Evolutionary conservation across 2,797 vertebrate species (phyloP).

Genomic region (Hafferia zeledoni): DNA sequence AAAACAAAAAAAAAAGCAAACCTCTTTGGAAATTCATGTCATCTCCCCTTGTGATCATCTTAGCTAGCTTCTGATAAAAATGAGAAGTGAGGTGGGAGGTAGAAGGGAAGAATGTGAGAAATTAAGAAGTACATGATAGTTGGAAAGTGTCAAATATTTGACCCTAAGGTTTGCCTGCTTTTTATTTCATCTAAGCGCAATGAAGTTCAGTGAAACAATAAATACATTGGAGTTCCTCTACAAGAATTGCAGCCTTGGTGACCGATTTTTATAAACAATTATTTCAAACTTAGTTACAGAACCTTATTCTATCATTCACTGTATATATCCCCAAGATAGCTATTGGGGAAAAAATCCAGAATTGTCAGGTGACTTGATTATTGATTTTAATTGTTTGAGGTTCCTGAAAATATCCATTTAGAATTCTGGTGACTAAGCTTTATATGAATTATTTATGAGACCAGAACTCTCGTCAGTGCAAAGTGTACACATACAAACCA

Average conservation of each 20-base stretch:
- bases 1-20: background rate
- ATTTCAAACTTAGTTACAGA: background rate
- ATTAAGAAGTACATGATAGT: background rate
- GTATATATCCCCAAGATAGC: background rate
- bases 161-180: background rate
- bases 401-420: background rate
- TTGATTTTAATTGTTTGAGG: background rate
- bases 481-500: background rate
- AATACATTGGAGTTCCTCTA: background rate
- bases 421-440: background rate
- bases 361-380: background rate
- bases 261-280: background rate
- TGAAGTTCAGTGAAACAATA: background rate
- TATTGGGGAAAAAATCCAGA: background rate
- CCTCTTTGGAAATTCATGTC: background rate
- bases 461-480: background rate
- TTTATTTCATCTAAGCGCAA: background rate
- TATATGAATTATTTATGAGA: background rate
- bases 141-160: background rate
- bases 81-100: background rate
- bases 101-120: background rate
- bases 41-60: constrained; percentile 1
- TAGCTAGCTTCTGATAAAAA: constrained; percentile 12
- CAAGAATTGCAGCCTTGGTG: background rate
- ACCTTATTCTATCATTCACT: background rate